Evolutionary conservation across 2,113 vertebrate species (phyloP), one percentile per base, ranked within the genome.

Genomic region (Sander lucioperca): DNA sequence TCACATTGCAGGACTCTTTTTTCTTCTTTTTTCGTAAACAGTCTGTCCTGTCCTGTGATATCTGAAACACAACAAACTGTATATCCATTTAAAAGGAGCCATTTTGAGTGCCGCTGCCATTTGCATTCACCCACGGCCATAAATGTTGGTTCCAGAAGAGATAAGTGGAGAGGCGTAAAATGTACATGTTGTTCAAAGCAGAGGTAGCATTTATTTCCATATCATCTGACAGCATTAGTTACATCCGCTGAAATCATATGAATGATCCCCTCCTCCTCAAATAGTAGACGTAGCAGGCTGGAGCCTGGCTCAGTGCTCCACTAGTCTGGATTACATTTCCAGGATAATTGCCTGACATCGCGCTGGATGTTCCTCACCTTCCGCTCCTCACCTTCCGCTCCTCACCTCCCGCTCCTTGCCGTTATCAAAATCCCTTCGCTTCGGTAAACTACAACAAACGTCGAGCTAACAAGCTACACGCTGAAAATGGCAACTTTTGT

Each of bases 151-250:
- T 77, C 51, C 56, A 72, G 79, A 36, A 25, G 76, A 84, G 79
- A 89, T 63, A 76, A 89, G 53, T 83, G 50, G 27, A 62, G 56
- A 2, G 9, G 30, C 0, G 14, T 74, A 72, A 82, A 82, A 80
- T 18, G 54, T 78, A 75, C 69, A 57, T 30, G 45, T 70, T 73
- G 73, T 87, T 84, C 66, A 84, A 84, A 79, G 85, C 71, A 47
- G 72, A 61, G 64, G 73, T 36, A 75, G 36, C 58, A 77, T 84
- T 81, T 81, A 70, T 86, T 87, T 74, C 50, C 59, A 80, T 74
- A 80, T 87, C 61, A 74, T 86, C 83, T 82, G 88, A 80, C 89
- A 84, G 86, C 72, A 68, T 89, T 80, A 76, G 86, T 91, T 89
- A 82, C 71, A 65, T 90, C 64, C 65, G 36, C 66, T 59, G 61